A percentile compares a stretch with the other conserved stretches of the same genome.
Evolutionary conservation across 2,113 vertebrate genomes (phyloP).

Genomic region (Mormyrus iriodes): DNA sequence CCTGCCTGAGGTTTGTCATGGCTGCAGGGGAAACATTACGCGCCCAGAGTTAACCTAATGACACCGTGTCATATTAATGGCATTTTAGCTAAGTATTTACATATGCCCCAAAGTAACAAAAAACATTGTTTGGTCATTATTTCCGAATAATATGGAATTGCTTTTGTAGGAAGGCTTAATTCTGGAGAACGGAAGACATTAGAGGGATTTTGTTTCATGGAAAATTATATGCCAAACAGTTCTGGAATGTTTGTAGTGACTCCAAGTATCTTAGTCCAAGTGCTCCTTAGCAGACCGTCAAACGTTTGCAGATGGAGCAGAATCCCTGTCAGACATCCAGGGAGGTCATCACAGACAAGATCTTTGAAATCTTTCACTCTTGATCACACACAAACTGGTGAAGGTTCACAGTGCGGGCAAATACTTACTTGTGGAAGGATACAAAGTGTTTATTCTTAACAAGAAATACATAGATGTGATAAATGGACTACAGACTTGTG

Average conservation of each 20-base stretch:
- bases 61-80: constrained; percentile 41
- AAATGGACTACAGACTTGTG: not conserved
- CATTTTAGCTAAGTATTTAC: constrained; percentile 50
- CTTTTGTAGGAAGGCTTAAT: constrained; percentile 47
- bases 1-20: constrained; percentile 50
- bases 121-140: constrained; percentile 42
- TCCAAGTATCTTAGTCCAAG: constrained; percentile 44
- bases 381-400: constrained; percentile 28
- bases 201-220: constrained; percentile 49
- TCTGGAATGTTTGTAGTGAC: constrained; percentile 51
- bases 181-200: constrained; percentile 54
- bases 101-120: constrained; percentile 41
- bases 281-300: constrained; percentile 41
- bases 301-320: constrained; percentile 56
- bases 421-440: not conserved
- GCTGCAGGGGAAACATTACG: constrained; percentile 35
- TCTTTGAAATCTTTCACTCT: constrained; percentile 33
- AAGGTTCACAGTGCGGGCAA: constrained; percentile 15
- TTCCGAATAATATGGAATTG: constrained; percentile 41
- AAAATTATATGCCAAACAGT: constrained; percentile 54
- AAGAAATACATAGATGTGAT: not conserved
- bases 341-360: constrained; percentile 44
- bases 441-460: not conserved
- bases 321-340: constrained; percentile 42
- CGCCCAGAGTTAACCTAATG: constrained; percentile 46